Evolutionary conservation across 2,888 invertebrate species (phyloP), one percentile per base, ranked within the genome.

Genomic region (Syrphus vitripennis): DNA sequence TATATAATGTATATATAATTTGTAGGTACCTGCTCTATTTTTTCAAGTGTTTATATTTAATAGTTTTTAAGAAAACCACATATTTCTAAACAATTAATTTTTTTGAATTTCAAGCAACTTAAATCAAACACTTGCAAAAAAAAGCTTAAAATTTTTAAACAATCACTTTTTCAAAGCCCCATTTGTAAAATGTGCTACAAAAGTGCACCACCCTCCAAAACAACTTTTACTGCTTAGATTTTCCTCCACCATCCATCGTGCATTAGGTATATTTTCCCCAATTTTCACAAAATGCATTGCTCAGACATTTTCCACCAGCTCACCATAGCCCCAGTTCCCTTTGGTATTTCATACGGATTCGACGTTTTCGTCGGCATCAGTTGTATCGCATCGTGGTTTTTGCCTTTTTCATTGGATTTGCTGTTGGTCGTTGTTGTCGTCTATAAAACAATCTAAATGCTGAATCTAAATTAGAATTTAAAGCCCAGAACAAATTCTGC

Each of bases 241-340:
- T 77, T 81, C 72, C 80, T 81, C 76, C 69, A 55, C 72, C 76
- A 81, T 76, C 61, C 29, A 53, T 10, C 37, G 14, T 50, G 21
- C 19, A 76, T n/a, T n/a, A n/a, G n/a, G 21, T 31, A 16, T 34
- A 53, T 76, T 84, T 84, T 81, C 81, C 84, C 76, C 72, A 81
- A 84, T 84, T 84, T 83, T 77, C 72, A 37, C 83, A 67, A 65
- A 76, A 50, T 81, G 84, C 76, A 84, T 61, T 76, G 71, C 74
- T 75, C 57, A 26, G 24, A 70, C 37, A 75, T 75, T 84, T 76
- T 57, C 84, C 81, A 76, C 21, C 72, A 81, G 71, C 57, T 48
- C 79, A 67, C 34, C 16, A 31, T 45, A 55, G 16, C 24, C 50
- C 29, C 75, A 83, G 83, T 84, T 84, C 72, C 59, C 67, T 81